Evolutionary conservation across 2,888 invertebrate species (phyloP).

Genomic region (Hymenopus coronatus): DNA sequence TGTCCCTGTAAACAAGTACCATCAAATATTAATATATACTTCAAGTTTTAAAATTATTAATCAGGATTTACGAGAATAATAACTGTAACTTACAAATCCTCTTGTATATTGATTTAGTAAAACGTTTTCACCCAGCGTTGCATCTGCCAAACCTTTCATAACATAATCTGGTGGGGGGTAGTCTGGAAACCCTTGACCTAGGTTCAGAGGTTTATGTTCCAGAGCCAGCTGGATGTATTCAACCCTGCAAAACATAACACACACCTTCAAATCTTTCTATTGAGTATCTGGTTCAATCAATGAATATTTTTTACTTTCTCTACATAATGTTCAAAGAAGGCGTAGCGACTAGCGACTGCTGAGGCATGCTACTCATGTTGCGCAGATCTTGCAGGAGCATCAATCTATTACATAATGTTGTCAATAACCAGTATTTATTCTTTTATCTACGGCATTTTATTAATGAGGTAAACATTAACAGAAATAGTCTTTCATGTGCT

Average conservation of each 20-base stretch:
- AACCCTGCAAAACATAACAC: slow-evolving; percentile 61
- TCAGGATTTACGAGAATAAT: neutral
- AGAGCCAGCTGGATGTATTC: slow-evolving; percentile 82
- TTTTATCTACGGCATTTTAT: no score
- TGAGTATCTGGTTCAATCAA: no score
- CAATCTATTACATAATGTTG: no score
- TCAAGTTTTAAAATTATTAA: neutral
- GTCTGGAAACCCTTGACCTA: slow-evolving; percentile 96
- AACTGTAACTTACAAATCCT: slow-evolving; percentile 73
- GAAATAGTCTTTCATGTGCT: no score
- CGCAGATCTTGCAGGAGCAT: no score
- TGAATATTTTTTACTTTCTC: no score
- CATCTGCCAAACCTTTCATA: slow-evolving; percentile 68
- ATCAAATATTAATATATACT: neutral
- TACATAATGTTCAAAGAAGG: no score
- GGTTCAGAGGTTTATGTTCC: slow-evolving; percentile 84
- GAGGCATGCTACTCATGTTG: no score
- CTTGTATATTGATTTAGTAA: slow-evolving; percentile 89
- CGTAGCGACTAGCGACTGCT: no score
- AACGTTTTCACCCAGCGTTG: slow-evolving; percentile 65
- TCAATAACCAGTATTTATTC: no score
- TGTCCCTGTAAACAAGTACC: slow-evolving; percentile 70
- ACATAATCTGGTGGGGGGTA: slow-evolving; percentile 83
- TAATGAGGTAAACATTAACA: no score
- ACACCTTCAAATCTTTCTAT: neutral